Evolutionary conservation across 1,140 invertebrate species (phyloP), one percentile per base, ranked within the genome.

Genomic region (Xylocopa sonorina): DNA sequence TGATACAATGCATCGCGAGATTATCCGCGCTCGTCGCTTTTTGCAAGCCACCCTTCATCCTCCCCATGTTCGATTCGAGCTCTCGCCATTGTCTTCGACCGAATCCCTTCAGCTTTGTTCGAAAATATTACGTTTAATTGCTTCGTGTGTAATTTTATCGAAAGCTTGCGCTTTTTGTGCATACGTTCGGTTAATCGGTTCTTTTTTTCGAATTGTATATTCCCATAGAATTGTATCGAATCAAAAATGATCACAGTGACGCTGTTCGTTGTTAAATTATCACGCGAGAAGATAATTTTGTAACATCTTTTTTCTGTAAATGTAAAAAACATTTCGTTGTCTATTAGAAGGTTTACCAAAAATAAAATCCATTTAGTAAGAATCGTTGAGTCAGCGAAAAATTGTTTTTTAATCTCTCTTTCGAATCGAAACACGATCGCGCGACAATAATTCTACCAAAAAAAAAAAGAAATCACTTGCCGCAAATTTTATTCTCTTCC

Each of bases 21-120:
- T 78, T 62, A 81, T 81, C 57, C 21, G 4, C 0, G 16, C 18
- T n/a, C 4, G 43, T 16, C 43, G 1, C 12, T n/a, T 46, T 46
- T 46, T 14, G 12, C 21, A 34, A 60, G 41, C 9, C 7, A 21
- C 10, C 27, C 6, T 16, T 50, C 16, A 18, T 10, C 10, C 32
- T n/a, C 29, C 21, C 55, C 0, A 21, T 24, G 16, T n/a, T 24
- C 3, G 6, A 6, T 14, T 0, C 10, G 48, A 9, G 41, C 21
- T 0, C 27, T 34, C 0, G 18, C 32, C 32, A 32, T 21, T 29
- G 29, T 57, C 6, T 3, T 4, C 14, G 0, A 14, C 12, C 21
- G 18, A 32, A 57, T 32, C 3, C 32, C 14, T 57, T 9, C 24
- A 32, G 6, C 16, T 2, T n/a, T 29, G 27, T 7, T 29, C 2